These are phyloP conservation scores for Enteromius thamalakanensis DNA, from an alignment of 2,797 vertebrate species.

Conservation along the genomic window DNA sequence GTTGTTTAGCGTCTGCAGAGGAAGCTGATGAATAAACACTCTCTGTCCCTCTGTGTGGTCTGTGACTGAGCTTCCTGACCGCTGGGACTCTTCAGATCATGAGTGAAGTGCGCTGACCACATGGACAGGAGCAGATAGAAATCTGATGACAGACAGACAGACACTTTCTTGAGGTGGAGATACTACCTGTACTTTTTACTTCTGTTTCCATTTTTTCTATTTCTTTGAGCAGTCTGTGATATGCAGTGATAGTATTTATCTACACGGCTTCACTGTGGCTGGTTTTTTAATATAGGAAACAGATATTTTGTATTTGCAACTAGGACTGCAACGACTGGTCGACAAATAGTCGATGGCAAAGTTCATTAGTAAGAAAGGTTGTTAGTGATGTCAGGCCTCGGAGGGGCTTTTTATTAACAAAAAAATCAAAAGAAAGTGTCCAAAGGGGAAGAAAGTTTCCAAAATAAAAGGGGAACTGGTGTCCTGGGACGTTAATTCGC, in stretches of 20 bases:
- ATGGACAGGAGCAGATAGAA: neutral
- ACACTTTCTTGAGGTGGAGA: neutral
- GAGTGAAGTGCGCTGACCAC: neutral
- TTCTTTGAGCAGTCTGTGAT: neutral
- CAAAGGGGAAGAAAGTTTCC: no score
- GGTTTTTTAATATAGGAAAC: neutral
- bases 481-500: no score
- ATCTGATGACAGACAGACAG: neutral
- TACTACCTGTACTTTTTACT: no score
- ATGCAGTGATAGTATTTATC: neutral
- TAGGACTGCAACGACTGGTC: no score
- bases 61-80: constrained; percentile 26
- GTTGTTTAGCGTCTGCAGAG: neutral
- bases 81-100: constrained; percentile 18
- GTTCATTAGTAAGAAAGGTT: no score
- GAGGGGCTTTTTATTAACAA: no score
- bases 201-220: no score
- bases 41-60: constrained; percentile 49
- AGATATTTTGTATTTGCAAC: neutral
- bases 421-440: no score
- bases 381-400: no score
- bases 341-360: no score
- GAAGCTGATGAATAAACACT: constrained; percentile 42
- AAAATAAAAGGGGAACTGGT: no score
- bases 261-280: neutral